Evolutionary conservation across 2,113 vertebrate genomes (phyloP).

Genomic region (Cyphomyrus plagiostoma): DNA sequence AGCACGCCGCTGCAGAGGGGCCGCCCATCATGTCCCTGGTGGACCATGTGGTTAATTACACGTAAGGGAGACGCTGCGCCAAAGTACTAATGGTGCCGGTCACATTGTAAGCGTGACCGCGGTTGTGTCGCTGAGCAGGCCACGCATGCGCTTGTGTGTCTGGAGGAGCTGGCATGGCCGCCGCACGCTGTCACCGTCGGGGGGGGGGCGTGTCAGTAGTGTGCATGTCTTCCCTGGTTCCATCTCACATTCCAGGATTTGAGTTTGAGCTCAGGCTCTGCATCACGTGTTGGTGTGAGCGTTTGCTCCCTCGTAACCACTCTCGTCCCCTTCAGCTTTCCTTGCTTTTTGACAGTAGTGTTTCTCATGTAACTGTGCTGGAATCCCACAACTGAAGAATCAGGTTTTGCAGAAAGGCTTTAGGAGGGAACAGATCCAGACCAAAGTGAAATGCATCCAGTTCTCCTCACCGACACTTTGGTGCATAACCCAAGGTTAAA

Average conservation of each 20-base stretch:
- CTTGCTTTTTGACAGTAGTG: neutral
- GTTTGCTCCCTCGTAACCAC: neutral
- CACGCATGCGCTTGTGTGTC: neutral
- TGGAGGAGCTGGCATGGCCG: neutral
- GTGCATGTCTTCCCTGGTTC: neutral
- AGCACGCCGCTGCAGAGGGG: slow-evolving; percentile 86
- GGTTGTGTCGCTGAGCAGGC: neutral
- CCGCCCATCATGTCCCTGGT: slow-evolving; percentile 82
- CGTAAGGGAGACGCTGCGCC: slow-evolving; percentile 62
- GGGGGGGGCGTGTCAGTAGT: neutral
- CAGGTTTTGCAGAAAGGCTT: neutral
- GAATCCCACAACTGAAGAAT: neutral
- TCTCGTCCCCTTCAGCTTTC: neutral
- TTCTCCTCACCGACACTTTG: neutral
- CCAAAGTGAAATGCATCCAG: neutral
- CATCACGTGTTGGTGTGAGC: neutral
- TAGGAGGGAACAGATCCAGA: neutral
- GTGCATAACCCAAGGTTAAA: neutral
- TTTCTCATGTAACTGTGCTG: neutral
- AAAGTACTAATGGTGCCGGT: neutral
- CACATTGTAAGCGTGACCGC: neutral
- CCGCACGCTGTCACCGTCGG: neutral
- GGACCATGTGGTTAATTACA: slow-evolving; percentile 85
- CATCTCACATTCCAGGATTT: neutral
- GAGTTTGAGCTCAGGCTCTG: neutral